A percentile compares a stretch with the other conserved stretches of the same genome.
phyloP scores from a whole-genome alignment of 2,113 vertebrate species.

The Alethe diademata region DNA sequence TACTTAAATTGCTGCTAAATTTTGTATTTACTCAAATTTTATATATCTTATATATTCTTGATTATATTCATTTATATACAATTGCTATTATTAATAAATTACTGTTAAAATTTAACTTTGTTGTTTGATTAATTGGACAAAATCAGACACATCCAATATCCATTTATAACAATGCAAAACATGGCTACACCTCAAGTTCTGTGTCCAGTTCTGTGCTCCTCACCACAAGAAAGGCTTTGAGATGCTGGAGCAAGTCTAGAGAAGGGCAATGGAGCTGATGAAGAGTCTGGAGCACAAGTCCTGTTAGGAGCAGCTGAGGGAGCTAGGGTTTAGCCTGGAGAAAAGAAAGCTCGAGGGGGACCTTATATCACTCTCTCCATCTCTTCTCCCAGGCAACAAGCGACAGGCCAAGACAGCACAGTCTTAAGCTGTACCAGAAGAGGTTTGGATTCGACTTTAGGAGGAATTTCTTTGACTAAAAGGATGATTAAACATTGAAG shows the following conservation, averaged over 20 bases:
- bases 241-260: not conserved
- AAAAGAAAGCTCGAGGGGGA: not conserved
- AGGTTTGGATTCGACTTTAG: not conserved
- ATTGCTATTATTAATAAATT: no score
- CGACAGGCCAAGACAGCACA: fast-evolving
- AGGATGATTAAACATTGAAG: not conserved
- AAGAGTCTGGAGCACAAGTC: not conserved
- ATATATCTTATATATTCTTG: no score
- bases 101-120: no score
- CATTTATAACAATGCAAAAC: no score
- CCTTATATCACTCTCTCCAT: fast-evolving
- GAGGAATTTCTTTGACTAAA: not conserved
- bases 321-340: not conserved
- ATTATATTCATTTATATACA: no score
- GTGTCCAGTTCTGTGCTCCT: not conserved
- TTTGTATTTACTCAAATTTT: no score
- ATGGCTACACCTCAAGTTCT: not conserved
- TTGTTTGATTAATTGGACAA: no score
- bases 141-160: no score
- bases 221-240: not conserved
- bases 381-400: not conserved
- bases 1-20: no score
- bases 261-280: fast-evolving
- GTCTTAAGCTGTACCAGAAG: not conserved
- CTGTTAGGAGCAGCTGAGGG: not conserved